These are phyloP conservation scores for Pollachius pollachius DNA, from an alignment of 2,113 vertebrate genomes.

Conservation along the genomic window DNA sequence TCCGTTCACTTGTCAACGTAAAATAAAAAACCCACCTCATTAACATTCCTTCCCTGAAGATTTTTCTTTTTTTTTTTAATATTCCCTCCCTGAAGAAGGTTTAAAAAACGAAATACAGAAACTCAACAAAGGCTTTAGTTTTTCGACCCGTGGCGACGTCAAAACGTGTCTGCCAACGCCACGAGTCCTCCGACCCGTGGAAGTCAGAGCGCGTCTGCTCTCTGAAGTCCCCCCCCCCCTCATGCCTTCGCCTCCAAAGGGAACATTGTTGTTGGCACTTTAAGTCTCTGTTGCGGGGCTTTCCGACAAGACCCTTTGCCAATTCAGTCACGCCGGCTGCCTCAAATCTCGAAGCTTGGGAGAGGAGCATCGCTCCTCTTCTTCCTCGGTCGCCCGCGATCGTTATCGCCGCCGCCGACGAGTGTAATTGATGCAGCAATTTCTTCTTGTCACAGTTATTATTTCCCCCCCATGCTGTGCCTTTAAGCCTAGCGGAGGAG, in stretches of 20 bases:
- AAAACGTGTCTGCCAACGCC: neutral
- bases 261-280: conserved; percentile 52
- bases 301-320: conserved; percentile 61
- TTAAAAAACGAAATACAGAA: neutral
- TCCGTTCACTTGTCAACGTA: no score
- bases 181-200: neutral
- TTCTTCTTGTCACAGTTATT: conserved; percentile 32
- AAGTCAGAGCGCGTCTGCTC: neutral
- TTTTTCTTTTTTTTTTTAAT: neutral
- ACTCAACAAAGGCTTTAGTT: neutral
- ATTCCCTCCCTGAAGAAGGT: neutral
- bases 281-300: conserved; percentile 53
- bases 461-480: conserved; percentile 29
- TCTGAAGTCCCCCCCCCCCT: conserved; percentile 12
- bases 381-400: conserved; percentile 55
- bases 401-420: conserved; percentile 54
- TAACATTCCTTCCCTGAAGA: no score
- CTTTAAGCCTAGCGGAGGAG: conserved; percentile 36
- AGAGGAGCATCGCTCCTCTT: conserved; percentile 41
- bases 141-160: no score
- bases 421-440: conserved; percentile 55
- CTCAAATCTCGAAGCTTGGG: conserved; percentile 52
- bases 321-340: conserved; percentile 56
- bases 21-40: no score
- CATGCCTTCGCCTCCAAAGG: conserved; percentile 35